Evolutionary conservation across 2,113 vertebrate genomes (phyloP), one percentile per base, ranked within the genome.

Genomic region (Vulpes lagopus): DNA sequence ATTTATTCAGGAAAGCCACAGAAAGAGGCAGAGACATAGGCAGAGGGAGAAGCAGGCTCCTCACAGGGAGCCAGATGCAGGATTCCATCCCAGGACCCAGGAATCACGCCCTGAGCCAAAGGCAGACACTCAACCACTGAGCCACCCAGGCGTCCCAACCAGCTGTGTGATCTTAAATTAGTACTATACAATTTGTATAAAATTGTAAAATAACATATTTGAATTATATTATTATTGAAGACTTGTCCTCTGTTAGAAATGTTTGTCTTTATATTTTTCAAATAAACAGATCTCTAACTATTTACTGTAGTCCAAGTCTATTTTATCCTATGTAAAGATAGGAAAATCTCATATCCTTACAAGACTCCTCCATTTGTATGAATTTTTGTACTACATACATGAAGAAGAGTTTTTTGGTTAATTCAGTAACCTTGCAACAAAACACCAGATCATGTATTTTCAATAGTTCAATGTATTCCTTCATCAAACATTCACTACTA

Each of bases 221-320:
- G 59, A 64, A 17, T 88, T 51, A 65, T n/a, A 89, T 78, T 82
- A 90, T 86, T 86, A 20, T 57, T 86, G 83, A 86, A 92, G 30
- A 8, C 5, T n/a, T 79, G 9, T 73, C 9, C 5, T 73, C 25
- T 71, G 15, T 38, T 88, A 67, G 30, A 90, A 55, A 95, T 20
- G 32, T 53, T 91, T 96, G 1, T 49, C 25, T 81, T 95, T 69
- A 79, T 76, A 23, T 38, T 90, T 76, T 97, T 93, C 11, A 67
- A 60, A 23, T 2, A 55, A 73, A 55, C 22, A 38, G 0, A 95
- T 76, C 3, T 67, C 22, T 43, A 43, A 43, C 43, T 43, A 85
- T 32, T 60, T 91, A 43, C 10, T 88, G 35, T 4, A 94, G 22
- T 64, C 89, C 8, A 89, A 88, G 11, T 67, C 3, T 92, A 53